Percentiles rank a stretch among this genome's conserved stretches.
Conservation (phyloP, 2,113 vertebrate genomes). For the Grallaria varia region DNA sequence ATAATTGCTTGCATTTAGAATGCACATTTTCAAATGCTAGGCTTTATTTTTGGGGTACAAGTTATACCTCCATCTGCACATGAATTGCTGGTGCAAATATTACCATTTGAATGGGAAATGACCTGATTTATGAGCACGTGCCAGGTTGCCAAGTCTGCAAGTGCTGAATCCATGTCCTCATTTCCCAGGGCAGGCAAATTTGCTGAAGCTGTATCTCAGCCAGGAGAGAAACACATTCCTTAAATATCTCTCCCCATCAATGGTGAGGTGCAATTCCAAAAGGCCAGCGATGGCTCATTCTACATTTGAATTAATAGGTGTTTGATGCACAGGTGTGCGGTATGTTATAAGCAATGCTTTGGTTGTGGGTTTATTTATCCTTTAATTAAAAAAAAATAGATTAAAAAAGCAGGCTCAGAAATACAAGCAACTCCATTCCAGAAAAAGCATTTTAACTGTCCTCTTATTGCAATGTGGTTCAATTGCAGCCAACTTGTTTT, state of each 20-base stretch:
- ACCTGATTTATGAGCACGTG: neutral
- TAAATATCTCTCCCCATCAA: neutral
- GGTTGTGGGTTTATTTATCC: neutral
- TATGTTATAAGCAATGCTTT: neutral
- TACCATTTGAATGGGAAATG: conserved; percentile 40
- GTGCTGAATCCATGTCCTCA: neutral
- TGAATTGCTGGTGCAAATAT: conserved; percentile 45
- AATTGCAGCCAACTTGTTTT: neutral
- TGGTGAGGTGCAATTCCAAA: neutral
- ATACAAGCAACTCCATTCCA: neutral
- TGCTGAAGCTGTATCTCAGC: neutral
- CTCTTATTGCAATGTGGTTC: neutral
- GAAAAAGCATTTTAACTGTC: neutral
- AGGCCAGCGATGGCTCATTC: neutral
- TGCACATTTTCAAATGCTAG: neutral
- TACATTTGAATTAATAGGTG: neutral
- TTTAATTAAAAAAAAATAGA: neutral
- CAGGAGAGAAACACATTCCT: neutral
- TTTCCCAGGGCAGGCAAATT: neutral
- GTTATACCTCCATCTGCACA: conserved; percentile 45
- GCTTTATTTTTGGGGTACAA: conserved; percentile 22
- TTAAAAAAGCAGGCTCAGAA: neutral
- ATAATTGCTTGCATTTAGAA: conserved; percentile 9
- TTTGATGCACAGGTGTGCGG: neutral
- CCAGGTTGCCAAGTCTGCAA: neutral